A percentile compares a stretch with the other conserved stretches of the same genome.
Evolutionary conservation across 2,797 vertebrate genomes (phyloP).

Genomic region (Prunella strophiata): DNA sequence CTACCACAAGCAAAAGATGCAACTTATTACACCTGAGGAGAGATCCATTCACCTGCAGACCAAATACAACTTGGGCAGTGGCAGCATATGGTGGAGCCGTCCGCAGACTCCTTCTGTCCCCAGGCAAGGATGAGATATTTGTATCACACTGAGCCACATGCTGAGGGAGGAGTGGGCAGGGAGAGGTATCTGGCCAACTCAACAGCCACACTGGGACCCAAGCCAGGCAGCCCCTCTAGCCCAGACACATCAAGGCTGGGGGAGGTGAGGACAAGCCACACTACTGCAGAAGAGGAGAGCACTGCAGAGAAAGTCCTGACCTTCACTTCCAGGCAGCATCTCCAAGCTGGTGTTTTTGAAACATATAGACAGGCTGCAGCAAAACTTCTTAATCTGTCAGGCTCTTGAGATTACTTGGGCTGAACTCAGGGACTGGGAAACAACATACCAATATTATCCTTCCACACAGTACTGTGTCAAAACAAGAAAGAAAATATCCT

Average conservation of each 20-base stretch:
- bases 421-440: neutral
- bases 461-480: neutral
- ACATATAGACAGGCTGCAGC: neutral
- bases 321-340: neutral
- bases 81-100: neutral
- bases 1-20: neutral
- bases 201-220: neutral
- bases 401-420: neutral
- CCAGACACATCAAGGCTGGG: neutral
- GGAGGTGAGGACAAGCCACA: neutral
- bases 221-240: neutral
- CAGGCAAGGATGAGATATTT: constrained; percentile 34
- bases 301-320: neutral
- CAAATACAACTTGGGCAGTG: neutral
- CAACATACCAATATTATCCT: neutral
- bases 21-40: neutral
- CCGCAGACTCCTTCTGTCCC: neutral
- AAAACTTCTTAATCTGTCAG: neutral
- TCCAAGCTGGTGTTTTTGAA: neutral
- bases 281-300: neutral
- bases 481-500: neutral
- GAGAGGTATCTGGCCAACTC: constrained; percentile 1
- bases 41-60: neutral
- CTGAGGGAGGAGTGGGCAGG: constrained; percentile 7
- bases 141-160: constrained; percentile 49